Conservation (phyloP, 2,888 invertebrate species). For the Ophion obscuratus region DNA sequence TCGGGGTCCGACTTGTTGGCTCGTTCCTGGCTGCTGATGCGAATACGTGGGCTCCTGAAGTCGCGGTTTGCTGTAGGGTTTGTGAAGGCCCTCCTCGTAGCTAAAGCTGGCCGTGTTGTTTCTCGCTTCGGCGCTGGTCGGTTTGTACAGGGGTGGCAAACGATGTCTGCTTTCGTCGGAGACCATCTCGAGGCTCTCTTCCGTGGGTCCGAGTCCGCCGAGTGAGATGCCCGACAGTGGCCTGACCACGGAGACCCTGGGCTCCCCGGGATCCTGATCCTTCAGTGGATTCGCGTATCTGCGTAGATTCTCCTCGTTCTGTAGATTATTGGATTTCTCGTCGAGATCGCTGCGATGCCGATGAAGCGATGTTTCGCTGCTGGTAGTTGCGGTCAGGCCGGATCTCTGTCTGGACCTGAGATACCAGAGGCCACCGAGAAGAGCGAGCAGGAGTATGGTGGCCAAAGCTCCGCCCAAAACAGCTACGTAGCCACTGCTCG, state of each 20-base stretch:
- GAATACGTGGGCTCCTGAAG: conserved; percentile 80
- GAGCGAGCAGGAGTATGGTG: conserved; percentile 76
- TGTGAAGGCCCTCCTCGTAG: conserved; percentile 82
- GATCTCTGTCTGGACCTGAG: conserved; percentile 77
- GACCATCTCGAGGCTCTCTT: conserved; percentile 88
- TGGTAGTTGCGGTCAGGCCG: conserved; percentile 81
- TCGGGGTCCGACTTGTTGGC: conserved; percentile 79
- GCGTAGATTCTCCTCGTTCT: conserved; percentile 95
- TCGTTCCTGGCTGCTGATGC: conserved; percentile 81
- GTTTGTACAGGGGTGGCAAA: conserved; percentile 89
- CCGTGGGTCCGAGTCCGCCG: conserved; percentile 84
- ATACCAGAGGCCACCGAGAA: conserved; percentile 81
- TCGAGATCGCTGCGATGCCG: conserved; percentile 88
- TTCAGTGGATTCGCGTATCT: conserved; percentile 93
- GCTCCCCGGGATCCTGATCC: conserved; percentile 86
- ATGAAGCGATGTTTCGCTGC: conserved; percentile 82
- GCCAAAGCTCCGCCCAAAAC: conserved; percentile 80
- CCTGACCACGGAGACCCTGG: conserved; percentile 85
- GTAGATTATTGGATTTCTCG: conserved; percentile 95
- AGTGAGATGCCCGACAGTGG: conserved; percentile 84
- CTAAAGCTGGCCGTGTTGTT: conserved; percentile 90
- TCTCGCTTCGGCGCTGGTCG: conserved; percentile 93
- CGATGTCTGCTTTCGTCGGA: conserved; percentile 86
- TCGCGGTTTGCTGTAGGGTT: conserved; percentile 82
- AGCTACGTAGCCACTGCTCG: conserved; percentile 77